These are phyloP conservation scores for Antitype chi DNA, from an alignment of 2,888 invertebrate genomes.

Conservation along the genomic window DNA sequence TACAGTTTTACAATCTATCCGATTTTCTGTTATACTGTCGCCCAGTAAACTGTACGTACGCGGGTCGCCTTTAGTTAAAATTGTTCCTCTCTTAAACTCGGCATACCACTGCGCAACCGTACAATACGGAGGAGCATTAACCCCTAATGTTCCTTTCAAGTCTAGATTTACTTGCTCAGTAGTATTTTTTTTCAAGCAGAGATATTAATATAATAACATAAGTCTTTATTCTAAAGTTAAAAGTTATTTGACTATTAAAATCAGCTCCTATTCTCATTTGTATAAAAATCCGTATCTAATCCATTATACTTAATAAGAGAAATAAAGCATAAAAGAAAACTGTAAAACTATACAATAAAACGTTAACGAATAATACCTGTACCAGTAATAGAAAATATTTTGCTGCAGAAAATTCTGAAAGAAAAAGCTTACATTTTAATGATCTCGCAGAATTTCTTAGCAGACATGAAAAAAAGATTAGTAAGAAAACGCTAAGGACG, in stretches of 20 bases:
- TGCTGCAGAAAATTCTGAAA: constrained; percentile 4
- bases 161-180: too few species aligned
- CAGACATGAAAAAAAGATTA: neutral
- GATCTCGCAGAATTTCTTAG: neutral
- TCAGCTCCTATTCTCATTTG: neutral
- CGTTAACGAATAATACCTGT: neutral
- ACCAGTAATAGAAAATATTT: neutral
- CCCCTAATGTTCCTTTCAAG: too few species aligned
- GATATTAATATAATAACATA: neutral
- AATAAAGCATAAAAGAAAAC: neutral
- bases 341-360: neutral
- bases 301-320: neutral
- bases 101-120: too few species aligned
- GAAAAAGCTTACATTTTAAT: constrained; percentile 20
- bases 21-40: too few species aligned
- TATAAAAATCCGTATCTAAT: neutral
- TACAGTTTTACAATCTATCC: too few species aligned
- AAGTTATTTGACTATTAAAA: neutral
- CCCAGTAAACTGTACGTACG: too few species aligned
- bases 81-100: too few species aligned
- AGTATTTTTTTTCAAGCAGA: too few species aligned
- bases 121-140: too few species aligned
- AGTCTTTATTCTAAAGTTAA: neutral
- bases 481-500: neutral
- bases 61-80: too few species aligned